Evolutionary conservation across 2,888 invertebrate species (phyloP).

Genomic region (Drosophila leonis): DNA sequence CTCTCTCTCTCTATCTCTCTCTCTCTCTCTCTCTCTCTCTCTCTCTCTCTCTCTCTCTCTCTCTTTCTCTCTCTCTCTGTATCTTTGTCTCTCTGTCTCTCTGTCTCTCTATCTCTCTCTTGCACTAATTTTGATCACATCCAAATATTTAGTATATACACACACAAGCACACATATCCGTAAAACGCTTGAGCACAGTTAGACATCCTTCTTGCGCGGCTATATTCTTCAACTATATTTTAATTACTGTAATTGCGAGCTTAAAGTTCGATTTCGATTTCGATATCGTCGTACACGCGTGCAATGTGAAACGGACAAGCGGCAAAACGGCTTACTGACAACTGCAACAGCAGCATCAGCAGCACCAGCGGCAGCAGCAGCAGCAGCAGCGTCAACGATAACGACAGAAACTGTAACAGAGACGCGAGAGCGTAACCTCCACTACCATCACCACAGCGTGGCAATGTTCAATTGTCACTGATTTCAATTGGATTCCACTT

Average conservation of each 20-base stretch:
- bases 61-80: not conserved
- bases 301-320: conserved; percentile 13
- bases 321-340: conserved; percentile 33
- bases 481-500: conserved; percentile 56
- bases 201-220: conserved; percentile 17
- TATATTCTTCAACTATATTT: not conserved
- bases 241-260: not conserved
- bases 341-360: conserved; percentile 20
- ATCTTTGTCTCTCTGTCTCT: not conserved
- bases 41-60: not conserved
- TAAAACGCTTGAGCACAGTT: not conserved
- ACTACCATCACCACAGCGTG: conserved; percentile 64
- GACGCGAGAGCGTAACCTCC: conserved; percentile 38
- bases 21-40: not conserved
- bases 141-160: not conserved
- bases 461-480: conserved; percentile 75
- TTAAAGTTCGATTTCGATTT: conserved; percentile 2
- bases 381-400: conserved; percentile 4
- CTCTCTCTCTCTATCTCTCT: not conserved
- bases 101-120: not conserved
- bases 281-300: conserved; percentile 17
- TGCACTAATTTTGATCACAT: not conserved
- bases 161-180: not conserved
- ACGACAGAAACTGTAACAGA: conserved; percentile 34
- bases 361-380: not conserved